These are phyloP conservation scores for Ciconia boyciana DNA, from an alignment of 2,113 vertebrate species.

Conservation along the genomic window DNA sequence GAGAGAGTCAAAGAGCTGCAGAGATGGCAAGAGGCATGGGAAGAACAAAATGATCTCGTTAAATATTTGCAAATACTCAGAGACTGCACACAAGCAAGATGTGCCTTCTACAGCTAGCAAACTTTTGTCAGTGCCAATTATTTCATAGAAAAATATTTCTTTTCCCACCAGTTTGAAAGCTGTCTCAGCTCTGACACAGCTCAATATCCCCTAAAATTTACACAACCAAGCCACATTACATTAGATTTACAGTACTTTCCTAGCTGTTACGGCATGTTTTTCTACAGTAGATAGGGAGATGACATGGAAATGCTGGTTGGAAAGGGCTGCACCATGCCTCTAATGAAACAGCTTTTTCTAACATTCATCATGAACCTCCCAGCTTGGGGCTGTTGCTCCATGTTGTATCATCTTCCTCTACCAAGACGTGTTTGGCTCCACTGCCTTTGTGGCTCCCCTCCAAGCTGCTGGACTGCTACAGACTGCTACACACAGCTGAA, in stretches of 20 bases:
- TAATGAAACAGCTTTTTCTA: neutral
- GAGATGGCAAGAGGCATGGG: neutral
- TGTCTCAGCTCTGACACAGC: neutral
- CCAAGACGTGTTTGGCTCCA: neutral
- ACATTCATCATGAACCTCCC: neutral
- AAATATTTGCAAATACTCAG: neutral
- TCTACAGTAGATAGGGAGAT: neutral
- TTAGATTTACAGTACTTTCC: neutral
- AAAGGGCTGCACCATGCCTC: neutral
- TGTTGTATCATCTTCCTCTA: neutral
- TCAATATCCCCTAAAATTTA: neutral
- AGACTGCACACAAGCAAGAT: neutral
- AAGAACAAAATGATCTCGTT: neutral
- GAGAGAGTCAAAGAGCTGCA: constrained; percentile 87
- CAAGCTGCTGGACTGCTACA: neutral
- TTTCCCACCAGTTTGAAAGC: neutral
- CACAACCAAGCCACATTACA: neutral
- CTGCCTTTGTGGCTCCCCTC: neutral
- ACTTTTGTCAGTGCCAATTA: neutral
- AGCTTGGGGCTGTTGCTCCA: neutral
- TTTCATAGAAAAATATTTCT: neutral
- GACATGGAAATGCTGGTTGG: neutral
- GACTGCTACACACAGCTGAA: neutral
- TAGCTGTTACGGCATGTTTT: neutral
- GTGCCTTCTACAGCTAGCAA: neutral